Evolutionary conservation across 2,113 vertebrate genomes (phyloP).

Genomic region (Rhynchomys soricoides): DNA sequence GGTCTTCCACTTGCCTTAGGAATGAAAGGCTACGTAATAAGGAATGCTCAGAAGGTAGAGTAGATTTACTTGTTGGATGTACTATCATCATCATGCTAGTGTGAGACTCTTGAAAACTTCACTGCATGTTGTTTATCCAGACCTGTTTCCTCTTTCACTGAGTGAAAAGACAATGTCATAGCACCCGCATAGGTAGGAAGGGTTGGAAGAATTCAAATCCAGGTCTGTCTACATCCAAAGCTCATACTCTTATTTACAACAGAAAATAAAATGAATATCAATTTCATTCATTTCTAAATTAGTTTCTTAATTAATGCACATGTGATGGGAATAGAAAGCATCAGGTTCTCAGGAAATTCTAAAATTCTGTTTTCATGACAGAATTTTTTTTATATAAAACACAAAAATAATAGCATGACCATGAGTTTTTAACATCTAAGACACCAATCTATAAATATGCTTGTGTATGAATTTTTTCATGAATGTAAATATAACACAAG

Average conservation of each 20-base stretch:
- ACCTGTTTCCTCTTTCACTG: neutral
- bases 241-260: neutral
- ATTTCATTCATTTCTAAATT: neutral
- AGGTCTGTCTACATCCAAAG: neutral
- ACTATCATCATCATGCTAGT: accelerated
- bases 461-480: neutral
- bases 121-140: neutral
- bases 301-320: neutral
- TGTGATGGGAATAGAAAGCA: neutral
- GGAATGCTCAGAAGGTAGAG: neutral
- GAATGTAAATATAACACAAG: neutral
- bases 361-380: neutral
- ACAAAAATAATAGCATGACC: neutral
- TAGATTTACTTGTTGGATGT: neutral
- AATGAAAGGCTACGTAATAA: neutral
- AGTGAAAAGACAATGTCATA: neutral
- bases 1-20: neutral
- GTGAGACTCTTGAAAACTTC: neutral
- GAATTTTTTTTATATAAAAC: neutral
- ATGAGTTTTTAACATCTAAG: neutral
- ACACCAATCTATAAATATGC: neutral
- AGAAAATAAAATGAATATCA: neutral
- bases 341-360: neutral
- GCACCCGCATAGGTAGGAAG: neutral
- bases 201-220: neutral